Evolutionary conservation across 2,113 vertebrate genomes (phyloP).

Genomic region (Zosterops japonicus): DNA sequence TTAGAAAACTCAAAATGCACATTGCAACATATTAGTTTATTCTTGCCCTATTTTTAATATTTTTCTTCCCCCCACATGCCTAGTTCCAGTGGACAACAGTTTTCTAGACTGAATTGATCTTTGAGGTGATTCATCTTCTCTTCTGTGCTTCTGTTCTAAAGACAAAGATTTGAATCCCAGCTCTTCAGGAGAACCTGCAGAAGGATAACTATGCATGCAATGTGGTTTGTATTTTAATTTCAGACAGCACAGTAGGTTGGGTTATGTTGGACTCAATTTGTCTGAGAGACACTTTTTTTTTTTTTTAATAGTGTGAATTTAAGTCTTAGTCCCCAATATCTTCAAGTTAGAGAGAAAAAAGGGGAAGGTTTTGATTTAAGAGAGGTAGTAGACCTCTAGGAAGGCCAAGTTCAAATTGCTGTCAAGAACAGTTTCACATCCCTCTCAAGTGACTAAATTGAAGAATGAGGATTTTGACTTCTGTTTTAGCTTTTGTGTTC

Average conservation of each 20-base stretch:
- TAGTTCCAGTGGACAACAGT: fast-evolving
- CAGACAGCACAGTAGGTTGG: neutral
- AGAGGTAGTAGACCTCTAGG: neutral
- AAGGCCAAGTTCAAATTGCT: neutral
- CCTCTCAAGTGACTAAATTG: neutral
- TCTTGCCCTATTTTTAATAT: neutral
- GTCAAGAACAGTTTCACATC: neutral
- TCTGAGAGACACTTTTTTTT: neutral
- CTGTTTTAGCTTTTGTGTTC: neutral
- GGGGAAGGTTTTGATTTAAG: neutral
- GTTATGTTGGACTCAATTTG: neutral
- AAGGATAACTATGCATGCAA: neutral
- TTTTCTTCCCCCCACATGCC: neutral
- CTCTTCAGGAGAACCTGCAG: neutral
- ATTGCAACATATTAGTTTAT: neutral
- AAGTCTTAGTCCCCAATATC: neutral
- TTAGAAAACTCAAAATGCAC: too few species aligned
- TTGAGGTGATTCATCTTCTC: neutral
- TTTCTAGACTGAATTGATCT: neutral
- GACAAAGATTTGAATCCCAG: neutral
- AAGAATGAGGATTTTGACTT: neutral
- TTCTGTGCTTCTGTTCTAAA: neutral
- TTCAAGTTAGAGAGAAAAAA: neutral
- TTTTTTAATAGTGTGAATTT: neutral
- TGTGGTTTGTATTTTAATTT: neutral